A percentile compares a stretch with the other conserved stretches of the same genome.
Evolutionary conservation across 53 echinoderm and acorn worm genomes (phyloP).

Genomic region (Holothuria scabra): DNA sequence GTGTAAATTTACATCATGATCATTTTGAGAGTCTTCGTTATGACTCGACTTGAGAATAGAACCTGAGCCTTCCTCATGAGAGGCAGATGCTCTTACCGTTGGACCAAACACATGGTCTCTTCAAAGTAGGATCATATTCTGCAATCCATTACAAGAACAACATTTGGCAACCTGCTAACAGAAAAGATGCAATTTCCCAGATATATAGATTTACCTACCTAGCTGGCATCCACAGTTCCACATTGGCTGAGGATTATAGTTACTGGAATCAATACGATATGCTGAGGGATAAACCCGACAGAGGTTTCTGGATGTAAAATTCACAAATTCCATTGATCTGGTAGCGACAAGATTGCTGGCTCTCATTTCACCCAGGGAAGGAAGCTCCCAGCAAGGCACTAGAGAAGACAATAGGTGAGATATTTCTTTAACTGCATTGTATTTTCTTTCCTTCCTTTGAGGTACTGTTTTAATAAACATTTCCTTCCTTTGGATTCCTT

Average conservation of each 20-base stretch:
- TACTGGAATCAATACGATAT: conserved; percentile 97
- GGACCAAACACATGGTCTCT: no score
- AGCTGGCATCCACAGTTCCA: conserved; percentile 99
- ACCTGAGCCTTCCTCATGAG: no score
- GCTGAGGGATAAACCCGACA: conserved; percentile 95
- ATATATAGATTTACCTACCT: conserved; percentile 54
- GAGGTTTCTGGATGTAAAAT: conserved; percentile 82
- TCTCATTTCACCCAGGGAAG: conserved; percentile 93
- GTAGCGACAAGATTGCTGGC: conserved; percentile 88
- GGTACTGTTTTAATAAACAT: no score
- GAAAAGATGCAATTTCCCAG: no score
- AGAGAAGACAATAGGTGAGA: not conserved
- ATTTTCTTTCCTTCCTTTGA: not conserved
- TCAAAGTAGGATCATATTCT: no score
- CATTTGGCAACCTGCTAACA: no score
- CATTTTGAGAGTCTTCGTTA: no score
- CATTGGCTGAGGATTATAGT: conserved; percentile 95
- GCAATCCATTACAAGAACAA: no score
- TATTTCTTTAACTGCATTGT: not conserved
- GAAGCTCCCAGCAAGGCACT: conserved; percentile 98
- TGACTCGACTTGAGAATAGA: no score
- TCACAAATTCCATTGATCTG: conserved; percentile 78
- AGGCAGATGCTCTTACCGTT: no score
- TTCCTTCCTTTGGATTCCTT: no score
- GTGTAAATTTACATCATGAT: no score